Percentiles rank a stretch among this genome's conserved stretches.
Evolutionary conservation across 2,113 vertebrate species (phyloP).

Genomic region (Ivindomyrus marchei): DNA sequence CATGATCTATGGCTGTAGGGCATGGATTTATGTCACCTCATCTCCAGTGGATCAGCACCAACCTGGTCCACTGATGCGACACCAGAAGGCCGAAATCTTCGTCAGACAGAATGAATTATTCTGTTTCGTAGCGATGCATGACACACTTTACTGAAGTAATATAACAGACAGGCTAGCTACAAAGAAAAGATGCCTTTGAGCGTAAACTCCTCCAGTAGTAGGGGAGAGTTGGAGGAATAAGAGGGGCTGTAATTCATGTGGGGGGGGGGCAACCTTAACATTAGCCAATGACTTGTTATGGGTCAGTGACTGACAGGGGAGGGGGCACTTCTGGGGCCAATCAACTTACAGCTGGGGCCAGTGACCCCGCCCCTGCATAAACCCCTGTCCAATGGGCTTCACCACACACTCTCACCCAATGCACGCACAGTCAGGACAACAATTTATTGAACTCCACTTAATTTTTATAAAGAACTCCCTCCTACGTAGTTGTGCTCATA

Average conservation of each 20-base stretch:
- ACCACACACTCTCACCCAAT: not conserved
- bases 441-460: not conserved
- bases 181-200: not conserved
- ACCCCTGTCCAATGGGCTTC: not conserved
- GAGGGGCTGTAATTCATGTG: not conserved
- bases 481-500: not conserved
- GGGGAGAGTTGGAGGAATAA: not conserved
- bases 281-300: not conserved
- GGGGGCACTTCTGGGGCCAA: not conserved
- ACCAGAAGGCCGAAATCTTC: not conserved
- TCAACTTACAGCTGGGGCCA: not conserved
- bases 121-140: not conserved
- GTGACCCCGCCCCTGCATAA: not conserved
- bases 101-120: slow-evolving; percentile 7
- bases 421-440: not conserved
- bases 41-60: not conserved
- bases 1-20: not conserved
- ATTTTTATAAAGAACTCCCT: not conserved
- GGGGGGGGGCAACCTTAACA: not conserved
- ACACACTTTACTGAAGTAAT: slow-evolving; percentile 1
- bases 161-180: not conserved
- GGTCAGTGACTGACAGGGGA: not conserved
- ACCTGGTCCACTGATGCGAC: not conserved
- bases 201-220: not conserved
- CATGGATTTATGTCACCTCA: not conserved